These are phyloP conservation scores for Harmothoe impar DNA, from an alignment of 2,888 invertebrate species.

Conservation along the genomic window DNA sequence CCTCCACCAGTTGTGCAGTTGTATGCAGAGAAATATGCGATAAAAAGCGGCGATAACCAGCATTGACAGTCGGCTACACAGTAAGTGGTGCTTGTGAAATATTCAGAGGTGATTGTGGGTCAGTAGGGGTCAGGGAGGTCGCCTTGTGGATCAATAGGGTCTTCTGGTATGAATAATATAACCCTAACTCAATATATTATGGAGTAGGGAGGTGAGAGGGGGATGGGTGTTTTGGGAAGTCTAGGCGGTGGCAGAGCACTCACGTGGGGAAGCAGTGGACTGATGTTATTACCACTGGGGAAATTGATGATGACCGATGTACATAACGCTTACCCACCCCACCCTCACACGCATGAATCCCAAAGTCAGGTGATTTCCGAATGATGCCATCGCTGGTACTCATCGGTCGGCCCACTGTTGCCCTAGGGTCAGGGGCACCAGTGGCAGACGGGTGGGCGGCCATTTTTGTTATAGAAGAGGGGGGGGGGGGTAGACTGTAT, in stretches of 20 bases:
- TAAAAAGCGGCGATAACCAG: neutral
- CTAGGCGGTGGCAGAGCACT: neutral
- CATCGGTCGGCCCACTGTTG: neutral
- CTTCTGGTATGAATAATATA: neutral
- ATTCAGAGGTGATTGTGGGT: constrained; percentile 10
- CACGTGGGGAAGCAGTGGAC: neutral
- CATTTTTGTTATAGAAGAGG: neutral
- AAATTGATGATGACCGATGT: neutral
- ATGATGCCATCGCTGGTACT: neutral
- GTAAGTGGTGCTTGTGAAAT: neutral
- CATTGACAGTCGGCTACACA: neutral
- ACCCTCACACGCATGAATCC: neutral
- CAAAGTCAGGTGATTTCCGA: neutral
- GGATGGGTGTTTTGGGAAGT: neutral
- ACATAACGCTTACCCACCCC: neutral
- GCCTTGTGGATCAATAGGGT: neutral
- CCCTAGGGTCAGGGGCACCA: neutral
- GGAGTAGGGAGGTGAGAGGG: neutral
- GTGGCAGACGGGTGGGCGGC: too few species aligned
- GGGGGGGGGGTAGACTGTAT: neutral
- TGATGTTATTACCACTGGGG: neutral
- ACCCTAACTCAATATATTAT: neutral
- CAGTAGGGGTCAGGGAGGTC: neutral
- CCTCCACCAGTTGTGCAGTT: too few species aligned
- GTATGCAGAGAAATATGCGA: neutral